phyloP scores from a whole-genome alignment of 2,113 vertebrate species.

The Camelus dromedarius region DNA sequence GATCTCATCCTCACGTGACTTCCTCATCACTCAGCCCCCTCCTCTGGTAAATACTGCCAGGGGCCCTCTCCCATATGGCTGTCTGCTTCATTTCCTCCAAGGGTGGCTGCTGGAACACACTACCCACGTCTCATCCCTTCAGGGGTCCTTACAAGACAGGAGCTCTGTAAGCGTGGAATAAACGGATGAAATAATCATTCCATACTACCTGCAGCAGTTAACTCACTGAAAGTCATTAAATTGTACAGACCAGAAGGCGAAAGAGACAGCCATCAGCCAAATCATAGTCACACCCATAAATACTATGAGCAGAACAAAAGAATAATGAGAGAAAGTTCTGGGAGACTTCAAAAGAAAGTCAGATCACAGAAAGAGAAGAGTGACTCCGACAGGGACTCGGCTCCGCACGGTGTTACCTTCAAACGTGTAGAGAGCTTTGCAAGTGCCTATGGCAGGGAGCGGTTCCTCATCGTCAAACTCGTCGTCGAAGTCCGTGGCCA shows the following conservation, averaged over 20 bases:
- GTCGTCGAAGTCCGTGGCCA: constrained; percentile 93
- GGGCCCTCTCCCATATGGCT: background rate
- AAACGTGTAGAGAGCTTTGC: constrained; percentile 97
- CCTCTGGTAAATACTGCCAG: background rate
- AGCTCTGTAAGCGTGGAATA: fast-evolving
- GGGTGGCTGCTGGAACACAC: fast-evolving
- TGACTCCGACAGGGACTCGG: background rate
- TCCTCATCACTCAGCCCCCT: background rate
- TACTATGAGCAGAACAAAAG: fast-evolving
- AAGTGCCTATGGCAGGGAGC: constrained; percentile 96
- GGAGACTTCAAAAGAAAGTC: background rate
- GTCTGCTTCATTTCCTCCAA: background rate
- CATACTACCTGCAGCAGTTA: fast-evolving
- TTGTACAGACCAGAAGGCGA: fast-evolving
- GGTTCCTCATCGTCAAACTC: constrained; percentile 97
- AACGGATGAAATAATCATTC: no score
- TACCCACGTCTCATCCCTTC: background rate
- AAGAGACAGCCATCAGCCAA: background rate
- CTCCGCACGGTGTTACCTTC: constrained; percentile 89
- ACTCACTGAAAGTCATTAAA: background rate
- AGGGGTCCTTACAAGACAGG: background rate
- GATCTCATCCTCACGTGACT: fast-evolving
- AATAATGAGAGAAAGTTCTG: background rate
- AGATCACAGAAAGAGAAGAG: background rate
- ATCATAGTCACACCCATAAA: no score